Evolutionary conservation across 2,797 vertebrate species (phyloP).

Genomic region (Bovichtus diacanthus): DNA sequence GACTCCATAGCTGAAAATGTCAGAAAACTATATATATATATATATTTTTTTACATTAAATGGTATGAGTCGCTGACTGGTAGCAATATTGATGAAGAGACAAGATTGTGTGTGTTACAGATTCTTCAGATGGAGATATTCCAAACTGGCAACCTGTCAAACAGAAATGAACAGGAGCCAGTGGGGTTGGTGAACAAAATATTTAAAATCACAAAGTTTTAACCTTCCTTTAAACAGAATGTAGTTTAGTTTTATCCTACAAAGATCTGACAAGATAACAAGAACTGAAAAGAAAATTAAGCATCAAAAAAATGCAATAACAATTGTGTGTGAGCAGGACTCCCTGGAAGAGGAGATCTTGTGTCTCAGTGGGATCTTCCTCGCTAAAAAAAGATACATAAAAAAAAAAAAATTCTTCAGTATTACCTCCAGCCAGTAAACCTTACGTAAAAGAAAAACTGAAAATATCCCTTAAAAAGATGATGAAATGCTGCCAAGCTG

Average conservation of each 20-base stretch:
- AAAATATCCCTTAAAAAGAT: neutral
- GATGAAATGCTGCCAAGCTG: slow-evolving; percentile 10
- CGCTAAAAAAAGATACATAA: too few relatives aligned
- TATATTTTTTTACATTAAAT: slow-evolving; percentile 8
- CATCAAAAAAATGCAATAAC: too few relatives aligned
- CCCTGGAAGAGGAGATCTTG: too few relatives aligned
- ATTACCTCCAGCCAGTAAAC: neutral
- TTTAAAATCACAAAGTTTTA: neutral
- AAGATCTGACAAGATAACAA: neutral
- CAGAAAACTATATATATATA: too few relatives aligned
- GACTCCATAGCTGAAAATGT: neutral
- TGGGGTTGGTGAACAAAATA: neutral
- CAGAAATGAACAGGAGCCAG: neutral
- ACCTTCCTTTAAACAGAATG: neutral
- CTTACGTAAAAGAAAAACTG: neutral
- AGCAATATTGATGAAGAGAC: neutral
- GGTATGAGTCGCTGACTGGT: neutral
- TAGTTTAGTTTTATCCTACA: neutral
- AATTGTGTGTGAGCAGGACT: too few relatives aligned
- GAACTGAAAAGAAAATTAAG: too few relatives aligned
- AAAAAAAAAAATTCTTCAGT: too few relatives aligned
- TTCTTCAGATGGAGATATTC: neutral
- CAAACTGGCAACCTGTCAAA: neutral
- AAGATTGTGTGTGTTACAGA: neutral
- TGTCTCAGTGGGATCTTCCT: too few relatives aligned